phyloP scores from a whole-genome alignment of 2,888 invertebrate genomes.

The Pheosia tremula region DNA sequence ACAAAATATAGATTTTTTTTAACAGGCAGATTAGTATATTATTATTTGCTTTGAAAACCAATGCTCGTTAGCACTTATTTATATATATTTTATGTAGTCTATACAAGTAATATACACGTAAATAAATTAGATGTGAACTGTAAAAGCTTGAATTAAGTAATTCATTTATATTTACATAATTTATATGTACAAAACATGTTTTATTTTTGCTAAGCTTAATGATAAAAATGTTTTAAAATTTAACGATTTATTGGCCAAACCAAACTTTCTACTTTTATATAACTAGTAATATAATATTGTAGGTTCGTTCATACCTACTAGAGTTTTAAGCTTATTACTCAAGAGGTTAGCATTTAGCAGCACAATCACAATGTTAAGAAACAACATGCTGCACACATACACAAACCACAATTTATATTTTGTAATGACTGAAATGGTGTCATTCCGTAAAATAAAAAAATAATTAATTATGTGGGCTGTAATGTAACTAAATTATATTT shows the following conservation, averaged over 20 bases:
- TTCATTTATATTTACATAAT: background rate
- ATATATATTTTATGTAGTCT: too few relatives aligned
- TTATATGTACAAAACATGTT: background rate
- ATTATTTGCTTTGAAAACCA: too few relatives aligned
- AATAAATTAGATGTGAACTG: too few relatives aligned
- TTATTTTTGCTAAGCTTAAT: background rate
- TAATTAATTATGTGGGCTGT: background rate
- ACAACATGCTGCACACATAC: conserved; percentile 35
- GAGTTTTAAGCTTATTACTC: background rate
- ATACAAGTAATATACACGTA: too few relatives aligned
- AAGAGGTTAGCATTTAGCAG: conserved; percentile 25
- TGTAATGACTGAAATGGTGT: conserved; percentile 31
- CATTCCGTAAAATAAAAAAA: conserved; percentile 14
- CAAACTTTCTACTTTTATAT: background rate
- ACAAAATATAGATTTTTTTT: too few relatives aligned
- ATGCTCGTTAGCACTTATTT: too few relatives aligned
- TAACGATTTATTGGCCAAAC: background rate
- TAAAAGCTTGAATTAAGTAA: background rate
- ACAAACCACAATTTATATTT: conserved; percentile 15
- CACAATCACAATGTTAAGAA: conserved; percentile 30
- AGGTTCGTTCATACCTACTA: background rate
- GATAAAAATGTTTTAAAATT: background rate
- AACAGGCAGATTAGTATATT: too few relatives aligned
- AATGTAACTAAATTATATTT: background rate
- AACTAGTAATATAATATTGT: background rate